Percentiles rank a stretch among this genome's conserved stretches.
Evolutionary conservation across 2,888 invertebrate species (phyloP).

Genomic region (Dimorphilus gyrociliatus): DNA sequence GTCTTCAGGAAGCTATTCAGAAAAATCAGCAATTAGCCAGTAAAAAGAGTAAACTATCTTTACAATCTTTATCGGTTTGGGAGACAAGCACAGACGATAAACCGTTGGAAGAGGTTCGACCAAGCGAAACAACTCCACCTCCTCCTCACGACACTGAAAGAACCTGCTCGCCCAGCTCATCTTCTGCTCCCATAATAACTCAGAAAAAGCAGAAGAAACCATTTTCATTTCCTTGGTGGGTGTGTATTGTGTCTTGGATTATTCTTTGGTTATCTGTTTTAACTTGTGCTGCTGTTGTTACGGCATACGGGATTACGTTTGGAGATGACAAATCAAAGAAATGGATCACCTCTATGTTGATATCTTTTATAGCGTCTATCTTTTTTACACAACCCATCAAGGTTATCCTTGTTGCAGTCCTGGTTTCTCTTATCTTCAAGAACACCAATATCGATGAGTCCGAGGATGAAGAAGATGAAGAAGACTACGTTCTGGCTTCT

Average conservation of each 20-base stretch:
- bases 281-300: conserved; percentile 36
- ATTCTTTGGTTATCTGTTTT: conserved; percentile 32
- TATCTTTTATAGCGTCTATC: conserved; percentile 39
- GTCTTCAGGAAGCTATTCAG: conserved; percentile 25
- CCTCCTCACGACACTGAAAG: too few species aligned
- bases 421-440: conserved; percentile 32
- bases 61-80: too few species aligned
- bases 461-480: conserved; percentile 30
- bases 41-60: too few species aligned
- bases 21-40: conserved; percentile 1
- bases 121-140: conserved; percentile 13
- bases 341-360: conserved; percentile 40
- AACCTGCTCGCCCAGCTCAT: too few species aligned
- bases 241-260: conserved; percentile 37
- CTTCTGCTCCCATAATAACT: too few species aligned
- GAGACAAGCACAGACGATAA: conserved; percentile 2
- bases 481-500: conserved; percentile 16
- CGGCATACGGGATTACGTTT: conserved; percentile 39
- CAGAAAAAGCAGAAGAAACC: conserved; percentile 21
- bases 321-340: conserved; percentile 39
- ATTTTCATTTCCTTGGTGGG: conserved; percentile 31
- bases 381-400: conserved; percentile 41
- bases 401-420: conserved; percentile 34
- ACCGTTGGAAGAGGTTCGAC: background rate
- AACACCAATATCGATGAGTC: conserved; percentile 18